Evolutionary conservation across 2,797 vertebrate species (phyloP).

Genomic region (Enteromius radiatus): DNA sequence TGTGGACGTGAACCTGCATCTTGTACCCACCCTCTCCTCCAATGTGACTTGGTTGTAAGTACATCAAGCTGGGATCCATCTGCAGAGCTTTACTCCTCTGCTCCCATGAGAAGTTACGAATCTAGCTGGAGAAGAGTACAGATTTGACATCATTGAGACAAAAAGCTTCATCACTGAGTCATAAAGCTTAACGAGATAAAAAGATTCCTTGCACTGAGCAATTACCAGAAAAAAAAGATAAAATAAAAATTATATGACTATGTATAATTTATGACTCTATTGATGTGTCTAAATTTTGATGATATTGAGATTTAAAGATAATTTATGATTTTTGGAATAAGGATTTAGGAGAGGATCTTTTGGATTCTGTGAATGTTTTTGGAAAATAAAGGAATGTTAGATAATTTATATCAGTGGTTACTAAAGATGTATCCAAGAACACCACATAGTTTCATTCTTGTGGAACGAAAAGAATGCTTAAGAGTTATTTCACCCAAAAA

Average conservation of each 20-base stretch:
- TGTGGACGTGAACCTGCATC: constrained; percentile 71
- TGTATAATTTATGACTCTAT: not conserved
- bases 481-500: not conserved
- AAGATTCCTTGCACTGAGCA: not conserved
- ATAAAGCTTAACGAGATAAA: constrained; percentile 11
- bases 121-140: constrained; percentile 7
- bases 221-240: not conserved
- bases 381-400: not conserved
- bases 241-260: too few species aligned
- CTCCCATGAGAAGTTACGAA: constrained; percentile 8
- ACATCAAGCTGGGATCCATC: not conserved
- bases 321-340: constrained; percentile 11
- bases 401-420: constrained; percentile 14
- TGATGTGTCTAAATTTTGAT: not conserved
- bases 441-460: constrained; percentile 9
- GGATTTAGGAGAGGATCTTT: not conserved
- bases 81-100: constrained; percentile 3
- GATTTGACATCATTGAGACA: constrained; percentile 22
- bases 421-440: constrained; percentile 1
- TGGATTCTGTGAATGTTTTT: not conserved
- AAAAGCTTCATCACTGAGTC: not conserved
- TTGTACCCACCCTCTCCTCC: constrained; percentile 72
- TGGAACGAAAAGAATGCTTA: not conserved
- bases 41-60: constrained; percentile 80
- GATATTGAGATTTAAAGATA: not conserved